Evolutionary conservation across 2,888 invertebrate species (phyloP), one percentile per base, ranked within the genome.

Genomic region (Carterocephalus palaemon): DNA sequence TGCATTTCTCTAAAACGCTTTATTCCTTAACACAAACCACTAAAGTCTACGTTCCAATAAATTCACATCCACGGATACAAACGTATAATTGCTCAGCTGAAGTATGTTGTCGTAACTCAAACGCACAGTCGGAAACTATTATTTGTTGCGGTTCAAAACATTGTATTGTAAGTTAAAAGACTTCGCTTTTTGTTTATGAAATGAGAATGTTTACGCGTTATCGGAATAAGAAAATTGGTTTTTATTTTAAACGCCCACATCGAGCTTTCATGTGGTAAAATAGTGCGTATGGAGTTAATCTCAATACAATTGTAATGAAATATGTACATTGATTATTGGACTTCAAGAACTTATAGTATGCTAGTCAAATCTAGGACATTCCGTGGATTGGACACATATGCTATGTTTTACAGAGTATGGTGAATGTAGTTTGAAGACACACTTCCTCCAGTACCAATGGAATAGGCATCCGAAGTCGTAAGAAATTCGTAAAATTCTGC

Each of bases 121-220:
- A 65, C 58, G 65, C 70, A 71, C 70, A 70, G 76, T 75, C 80
- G 74, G 76, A 78, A 77, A 81, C 74, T 80, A 81, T 83, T 78
- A 81, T 77, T 75, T 81, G 76, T 69, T 83, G 84, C 61, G 84
- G 84, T 81, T 75, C 62, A 50, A 61, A 70, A 80, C 81, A 80
- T 73, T 80, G 83, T 77, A 74, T 70, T 65, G 67, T 69, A 57
- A 69, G 73, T 71, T 71, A 72, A 69, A 71, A 60, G 67, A 70
- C 70, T 70, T 66, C 68, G 67, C 67, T 69, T 73, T 72, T 72
- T 68, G 67, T 65, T 65, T 70, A 68, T 67, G 64, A 62, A 67
- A 71, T 69, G 66, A 65, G 70, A 66, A 64, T 64, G 63, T 66
- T 62, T 59, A 61, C 59, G 55, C 54, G 61, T 62, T 62, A 64